Base-by-base conservation (phyloP, 1,140 invertebrate genomes). In the Brachionus manjavacas region DNA sequence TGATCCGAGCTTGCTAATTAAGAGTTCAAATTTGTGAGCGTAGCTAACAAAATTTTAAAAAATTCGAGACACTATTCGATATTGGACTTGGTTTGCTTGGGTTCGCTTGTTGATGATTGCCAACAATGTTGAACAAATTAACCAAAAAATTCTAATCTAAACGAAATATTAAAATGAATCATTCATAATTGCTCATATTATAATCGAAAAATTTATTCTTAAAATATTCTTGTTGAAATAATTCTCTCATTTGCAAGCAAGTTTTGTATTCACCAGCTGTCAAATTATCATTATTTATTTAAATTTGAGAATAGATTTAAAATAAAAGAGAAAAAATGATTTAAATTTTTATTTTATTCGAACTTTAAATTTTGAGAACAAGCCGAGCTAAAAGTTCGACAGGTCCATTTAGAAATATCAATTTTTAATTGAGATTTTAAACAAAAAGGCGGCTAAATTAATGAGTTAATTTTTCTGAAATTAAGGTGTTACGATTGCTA, bases 231-330 rank as follows among this genome's bases (percentile, higher is more conserved):
- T 60, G 52, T 60, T 60, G 20, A 60, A 23, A 60, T 60, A 60
- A 23, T 16, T 60, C 20, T 60, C n/a, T 52, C 16, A 52, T 20
- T 60, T 60, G 52, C 52, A 60, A 60, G 7, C 20, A 60, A 60
- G 20, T 25, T 60, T 60, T 9, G 52, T 8, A 60, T 60, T 8
- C 52, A 60, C 16, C 52, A 60, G 52, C 52, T 60, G 52, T 60
- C 52, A 60, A 60, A 60, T 60, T 60, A 60, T 60, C 52, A 60
- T 60, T 60, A 60, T 60, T 60, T 60, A 60, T 60, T 60, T 60
- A 60, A 20, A 20, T 60, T 55, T 55, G n/a, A n/a, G 46, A 49
- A 31, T 31, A 31, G 1, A 49, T 49, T 49, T 49, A n/a, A 49
- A 12, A 49, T 49, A n/a, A n/a, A 49, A n/a, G 6, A 52, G 16